These are phyloP conservation scores for Neodiprion fabricii DNA, from an alignment of 1,140 invertebrate genomes.

Conservation along the genomic window DNA sequence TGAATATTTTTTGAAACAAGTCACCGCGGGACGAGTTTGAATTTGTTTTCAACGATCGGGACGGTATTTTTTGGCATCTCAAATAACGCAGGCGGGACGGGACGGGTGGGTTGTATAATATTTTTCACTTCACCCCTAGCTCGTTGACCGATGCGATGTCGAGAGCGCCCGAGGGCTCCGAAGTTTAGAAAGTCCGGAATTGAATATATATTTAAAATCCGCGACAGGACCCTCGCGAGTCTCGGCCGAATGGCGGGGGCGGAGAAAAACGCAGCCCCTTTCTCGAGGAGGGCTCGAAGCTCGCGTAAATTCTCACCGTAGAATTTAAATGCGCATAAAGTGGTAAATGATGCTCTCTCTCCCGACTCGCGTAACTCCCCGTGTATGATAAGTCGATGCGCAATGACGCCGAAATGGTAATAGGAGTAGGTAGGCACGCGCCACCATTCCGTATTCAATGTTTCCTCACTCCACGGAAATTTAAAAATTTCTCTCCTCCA, in stretches of 20 bases:
- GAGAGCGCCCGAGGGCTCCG: no score
- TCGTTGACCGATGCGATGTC: no score
- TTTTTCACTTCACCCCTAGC: no score
- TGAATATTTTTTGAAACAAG: no score
- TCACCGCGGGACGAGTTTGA: no score
- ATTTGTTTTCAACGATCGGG: no score
- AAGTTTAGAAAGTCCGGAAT: no score
- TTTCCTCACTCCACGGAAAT: background rate
- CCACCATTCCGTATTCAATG: constrained; percentile 32
- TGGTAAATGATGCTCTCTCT: constrained; percentile 9
- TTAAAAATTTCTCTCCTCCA: no score
- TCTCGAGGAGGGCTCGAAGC: background rate
- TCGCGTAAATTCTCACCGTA: background rate
- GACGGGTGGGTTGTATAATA: no score
- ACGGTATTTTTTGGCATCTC: no score
- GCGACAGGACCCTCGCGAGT: background rate
- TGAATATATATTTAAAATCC: background rate
- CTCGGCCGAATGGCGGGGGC: background rate
- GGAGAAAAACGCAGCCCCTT: background rate
- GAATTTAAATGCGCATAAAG: constrained; percentile 15
- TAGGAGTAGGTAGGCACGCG: constrained; percentile 14
- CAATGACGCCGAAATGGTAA: constrained; percentile 5
- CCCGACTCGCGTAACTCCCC: background rate
- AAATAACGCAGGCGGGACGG: no score
- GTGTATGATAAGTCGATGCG: constrained; percentile 10